Conservation (phyloP, 2,888 invertebrate species). For the Cheilosia impressa region DNA sequence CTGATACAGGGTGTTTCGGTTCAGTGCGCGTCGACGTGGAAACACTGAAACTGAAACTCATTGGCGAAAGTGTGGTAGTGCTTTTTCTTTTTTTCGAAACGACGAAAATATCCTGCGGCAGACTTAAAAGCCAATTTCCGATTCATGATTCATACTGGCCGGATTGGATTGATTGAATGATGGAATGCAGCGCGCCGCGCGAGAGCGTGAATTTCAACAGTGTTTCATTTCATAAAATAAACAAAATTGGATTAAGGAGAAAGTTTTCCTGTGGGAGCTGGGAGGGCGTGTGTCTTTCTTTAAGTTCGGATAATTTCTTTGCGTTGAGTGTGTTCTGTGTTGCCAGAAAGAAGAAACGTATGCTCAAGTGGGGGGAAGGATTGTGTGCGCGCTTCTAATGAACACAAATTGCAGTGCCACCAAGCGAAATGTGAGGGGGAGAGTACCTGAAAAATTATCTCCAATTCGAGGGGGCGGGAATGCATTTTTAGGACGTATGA, state of each 20-base stretch:
- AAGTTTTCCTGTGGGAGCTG: constrained; percentile 4
- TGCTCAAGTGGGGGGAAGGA: not conserved
- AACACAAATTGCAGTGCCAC: not conserved
- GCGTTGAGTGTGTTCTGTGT: not conserved
- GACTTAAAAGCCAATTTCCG: constrained; percentile 51
- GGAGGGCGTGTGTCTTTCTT: not conserved
- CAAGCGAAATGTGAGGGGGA: not conserved
- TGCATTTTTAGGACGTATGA: too few species aligned
- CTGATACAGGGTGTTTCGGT: constrained; percentile 59
- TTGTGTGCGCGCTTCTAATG: not conserved
- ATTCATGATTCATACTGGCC: constrained; percentile 44
- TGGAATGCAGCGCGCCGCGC: constrained; percentile 60
- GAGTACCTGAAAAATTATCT: not conserved
- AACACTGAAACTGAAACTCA: constrained; percentile 7
- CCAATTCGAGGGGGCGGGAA: too few species aligned
- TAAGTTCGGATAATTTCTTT: constrained; percentile 9
- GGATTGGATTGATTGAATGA: constrained; percentile 60
- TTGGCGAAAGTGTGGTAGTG: constrained; percentile 18
- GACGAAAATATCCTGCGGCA: constrained; percentile 22
- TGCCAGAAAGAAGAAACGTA: not conserved
- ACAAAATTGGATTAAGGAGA: constrained; percentile 39
- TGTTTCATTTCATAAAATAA: constrained; percentile 36
- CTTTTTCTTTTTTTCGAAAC: not conserved
- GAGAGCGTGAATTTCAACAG: constrained; percentile 34
- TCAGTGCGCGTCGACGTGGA: constrained; percentile 39